Base-by-base conservation (phyloP, 2,113 vertebrate species). In the Toxotes chatareus region DNA sequence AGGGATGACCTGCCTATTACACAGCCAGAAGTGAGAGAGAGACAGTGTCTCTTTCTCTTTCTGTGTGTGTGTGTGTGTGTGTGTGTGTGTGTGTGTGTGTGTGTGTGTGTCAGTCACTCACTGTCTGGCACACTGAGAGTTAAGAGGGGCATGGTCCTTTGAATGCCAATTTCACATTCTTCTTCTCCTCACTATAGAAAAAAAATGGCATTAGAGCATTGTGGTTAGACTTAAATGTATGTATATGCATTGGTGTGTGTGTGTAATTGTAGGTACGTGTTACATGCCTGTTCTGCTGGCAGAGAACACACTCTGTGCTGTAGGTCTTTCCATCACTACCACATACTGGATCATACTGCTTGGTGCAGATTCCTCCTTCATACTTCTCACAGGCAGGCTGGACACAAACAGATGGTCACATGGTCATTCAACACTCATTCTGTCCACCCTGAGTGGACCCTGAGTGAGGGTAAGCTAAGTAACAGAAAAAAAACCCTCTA, bases 261-360 rank as follows among this genome's bases (percentile, higher is more conserved):
- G 49, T 47, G 36, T 61, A 55, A 13, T 23, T 73, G 46, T 57
- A 4, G 8, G 23, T 12, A 9, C 10, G 8, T 49, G 32, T 70
- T 47, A 88, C 83, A 4, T 88, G 73, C 93, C 69, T 91, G 89
- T 88, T 95, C 0, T 70, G 1, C 23, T 17, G 4, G 70, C 91
- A 94, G 4, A 95, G 88, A 7, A 89, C 19, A 77, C 94, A 95
- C 70, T 93, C 83, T 0, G 82, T 94, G 68, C 55, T 19, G 70
- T 94, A 95, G 0, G 83, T 89, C 0, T 5, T 0, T 38, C 86
- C 91, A 76, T 94, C 81, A 5, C 42, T 88, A 38, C 93, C 94
- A 76, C 94, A 95, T 9, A 95, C 85, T 10, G 93, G 94, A 61
- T 87, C 56, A 11, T 49, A 86, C 44, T 93, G 49, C 55, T 61